Base-by-base conservation (phyloP, 2,113 vertebrate species). In the Oncorhynchus masou region DNA sequence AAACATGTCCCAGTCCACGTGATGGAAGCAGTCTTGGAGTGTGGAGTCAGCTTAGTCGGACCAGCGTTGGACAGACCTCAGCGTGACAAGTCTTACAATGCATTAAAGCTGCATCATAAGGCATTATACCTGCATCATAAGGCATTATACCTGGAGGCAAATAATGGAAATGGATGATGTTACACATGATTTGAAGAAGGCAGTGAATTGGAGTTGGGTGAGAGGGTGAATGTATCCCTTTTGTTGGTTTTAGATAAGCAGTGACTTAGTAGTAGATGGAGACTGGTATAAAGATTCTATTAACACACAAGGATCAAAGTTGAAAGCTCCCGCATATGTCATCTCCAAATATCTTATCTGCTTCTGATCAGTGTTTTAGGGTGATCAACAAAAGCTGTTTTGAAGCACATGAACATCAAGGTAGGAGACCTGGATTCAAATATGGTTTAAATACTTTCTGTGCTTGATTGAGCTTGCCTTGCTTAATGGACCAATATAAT, bases 211-310 rank as follows among this genome's bases (percentile, higher is more conserved):
- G 66, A 29, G 65, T 67, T 25, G 13, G 24, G 66, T 68, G 11
- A n/a, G 48, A 24, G 51, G 78, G 27, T 79, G 76, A 83, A 78
- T 72, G 69, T 78, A 57, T 78, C 34, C 25, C 19, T 57, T 75
- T 1, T 91, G 86, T 91, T 88, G 72, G 79, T 85, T 87, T 79
- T 84, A 29, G 54, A 71, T 11, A 20, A 72, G 25, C 68, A 6
- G 25, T 79, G 80, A 25, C 79, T 77, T 67, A 74, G 62, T 82
- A 48, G 80, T 16, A 49, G 45, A 1, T 73, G 15, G 69, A 34
- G 29, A 80, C 34, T 6, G 57, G 79, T 81, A 8, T 82, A 88
- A 88, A 82, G 83, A 51, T 83, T 81, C 81, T 39, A 77, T 86
- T 84, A 86, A 82, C 49, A 19, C 11, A 59, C 75, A n/a, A 20